Percentiles rank a stretch among this genome's conserved stretches.
Conservation (phyloP, 2,113 vertebrate species). For the Aplodontia rufa region DNA sequence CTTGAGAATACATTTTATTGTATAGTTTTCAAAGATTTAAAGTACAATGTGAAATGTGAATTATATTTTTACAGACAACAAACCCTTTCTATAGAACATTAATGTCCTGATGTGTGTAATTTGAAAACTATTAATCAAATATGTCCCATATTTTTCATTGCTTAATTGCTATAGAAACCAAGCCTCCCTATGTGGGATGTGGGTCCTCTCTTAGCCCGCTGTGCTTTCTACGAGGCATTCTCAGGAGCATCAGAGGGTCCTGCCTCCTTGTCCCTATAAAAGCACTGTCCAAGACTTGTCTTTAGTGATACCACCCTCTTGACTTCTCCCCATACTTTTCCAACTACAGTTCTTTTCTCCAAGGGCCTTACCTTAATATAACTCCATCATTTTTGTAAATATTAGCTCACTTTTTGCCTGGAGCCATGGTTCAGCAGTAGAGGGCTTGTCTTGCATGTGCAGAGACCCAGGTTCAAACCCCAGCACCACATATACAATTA, state of each 20-base stretch:
- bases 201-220: accelerated
- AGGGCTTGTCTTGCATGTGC: no score
- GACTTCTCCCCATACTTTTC: not conserved
- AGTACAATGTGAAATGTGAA: not conserved
- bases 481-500: no score
- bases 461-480: no score
- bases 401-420: not conserved
- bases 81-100: not conserved
- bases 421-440: no score
- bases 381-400: not conserved
- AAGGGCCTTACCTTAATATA: not conserved
- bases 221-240: not conserved
- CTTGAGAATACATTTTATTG: not conserved
- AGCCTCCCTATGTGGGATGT: not conserved
- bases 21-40: not conserved
- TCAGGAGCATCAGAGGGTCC: no score
- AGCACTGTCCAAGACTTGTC: not conserved
- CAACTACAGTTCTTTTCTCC: not conserved
- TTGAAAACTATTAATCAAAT: not conserved
- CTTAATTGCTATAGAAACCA: not conserved
- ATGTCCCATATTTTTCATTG: not conserved
- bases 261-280: not conserved
- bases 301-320: not conserved
- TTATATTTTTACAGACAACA: not conserved
- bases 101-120: not conserved